phyloP scores from a whole-genome alignment of 2,888 invertebrate genomes.

The Thelaira solivaga region DNA sequence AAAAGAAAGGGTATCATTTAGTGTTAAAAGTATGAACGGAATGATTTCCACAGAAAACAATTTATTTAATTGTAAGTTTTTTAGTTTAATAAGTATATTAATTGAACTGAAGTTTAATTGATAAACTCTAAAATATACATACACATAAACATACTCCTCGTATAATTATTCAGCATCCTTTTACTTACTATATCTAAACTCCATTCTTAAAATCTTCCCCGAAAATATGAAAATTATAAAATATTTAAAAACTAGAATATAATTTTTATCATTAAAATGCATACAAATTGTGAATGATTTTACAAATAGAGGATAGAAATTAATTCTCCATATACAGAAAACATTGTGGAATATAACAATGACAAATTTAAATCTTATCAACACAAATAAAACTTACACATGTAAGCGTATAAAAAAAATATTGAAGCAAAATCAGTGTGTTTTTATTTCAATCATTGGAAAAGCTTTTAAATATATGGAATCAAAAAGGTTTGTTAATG shows the following conservation, averaged over 20 bases:
- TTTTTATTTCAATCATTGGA: slow-evolving; percentile 9
- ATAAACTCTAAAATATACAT: slow-evolving; percentile 36
- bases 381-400: slow-evolving; percentile 48
- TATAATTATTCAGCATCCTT: slow-evolving; percentile 18
- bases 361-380: slow-evolving; percentile 26
- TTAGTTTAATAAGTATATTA: slow-evolving; percentile 52
- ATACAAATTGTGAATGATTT: background rate
- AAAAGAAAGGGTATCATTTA: background rate
- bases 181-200: too few relatives aligned
- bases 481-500: too few relatives aligned
- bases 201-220: slow-evolving; percentile 23
- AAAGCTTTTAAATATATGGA: background rate
- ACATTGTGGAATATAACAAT: slow-evolving; percentile 39
- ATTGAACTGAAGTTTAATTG: slow-evolving; percentile 34
- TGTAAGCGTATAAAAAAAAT: slow-evolving; percentile 47
- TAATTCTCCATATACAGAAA: slow-evolving; percentile 27
- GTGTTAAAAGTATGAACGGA: background rate
- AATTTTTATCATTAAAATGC: slow-evolving; percentile 27
- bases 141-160: slow-evolving; percentile 9
- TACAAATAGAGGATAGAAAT: slow-evolving; percentile 17
- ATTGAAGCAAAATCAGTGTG: background rate
- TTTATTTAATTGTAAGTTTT: slow-evolving; percentile 44
- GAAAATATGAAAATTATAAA: background rate
- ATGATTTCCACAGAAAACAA: background rate
- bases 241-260: slow-evolving; percentile 22